Base-by-base conservation (phyloP, 35 echinoderm and acorn worm genomes). In the Amphiura filiformis region DNA sequence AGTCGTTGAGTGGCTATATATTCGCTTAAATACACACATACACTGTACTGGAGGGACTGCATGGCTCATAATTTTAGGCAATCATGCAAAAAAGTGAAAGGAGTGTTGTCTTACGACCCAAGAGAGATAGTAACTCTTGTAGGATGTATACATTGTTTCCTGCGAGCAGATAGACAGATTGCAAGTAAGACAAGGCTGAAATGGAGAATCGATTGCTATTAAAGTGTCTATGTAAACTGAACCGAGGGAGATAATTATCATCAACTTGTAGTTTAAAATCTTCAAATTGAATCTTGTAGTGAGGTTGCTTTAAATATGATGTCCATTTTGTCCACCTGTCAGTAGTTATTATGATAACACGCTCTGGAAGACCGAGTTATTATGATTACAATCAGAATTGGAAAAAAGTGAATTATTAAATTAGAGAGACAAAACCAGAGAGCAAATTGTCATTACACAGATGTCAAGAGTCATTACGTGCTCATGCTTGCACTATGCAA, bases 191-290 rank as follows among this genome's bases (percentile, higher is more conserved):
- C 2, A 26, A 1, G 61, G 28, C 7, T 70, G 61, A 70, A 70
- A 70, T 70, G 15, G 44, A 70, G 61, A 70, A 70, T 70, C 61
- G 61, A 70, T 70, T 13, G 9, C 28, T 23, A 70, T 70, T 70
- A 70, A 26, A 30, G 26, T 70, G 61, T 70, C 61, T 70, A 70
- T 70, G 61, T 70, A 70, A 70, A 70, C 61, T 70, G 28, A 70
- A 70, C 61, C 61, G 61, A 1, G 1, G 1, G 7, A 4, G 3
- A 13, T 70, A 70, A 70, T 70, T 70, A 70, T 30, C 26, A 70
- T 47, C 17, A 47, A 47, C 41, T 47, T 47, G 41, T 47, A 47
- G n/a, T n/a, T 47, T 47, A 47, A 9, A 47, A 17, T 17, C 41
- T 9, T 47, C 17, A 47, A 47, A 47, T 47, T 47, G 41, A 47